Evolutionary conservation across 2,888 invertebrate species (phyloP), one percentile per base, ranked within the genome.

Genomic region (Hedya salicella): DNA sequence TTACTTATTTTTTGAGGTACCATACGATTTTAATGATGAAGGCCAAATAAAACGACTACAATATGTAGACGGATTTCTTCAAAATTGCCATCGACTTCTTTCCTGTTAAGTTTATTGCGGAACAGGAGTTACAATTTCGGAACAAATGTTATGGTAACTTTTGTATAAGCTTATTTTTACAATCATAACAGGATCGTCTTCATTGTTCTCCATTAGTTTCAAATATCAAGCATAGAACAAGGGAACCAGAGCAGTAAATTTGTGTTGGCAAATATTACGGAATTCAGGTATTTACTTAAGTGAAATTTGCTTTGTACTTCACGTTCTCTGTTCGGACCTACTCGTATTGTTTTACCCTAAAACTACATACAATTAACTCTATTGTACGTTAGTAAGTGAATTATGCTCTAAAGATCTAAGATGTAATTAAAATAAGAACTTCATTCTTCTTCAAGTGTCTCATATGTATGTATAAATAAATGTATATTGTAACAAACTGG

Each of bases 271-370:
- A 63, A 63, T 48, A 46, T 56, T 48, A 63, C 39, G 36, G 48
- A 19, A 54, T 40, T 63, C 54, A 49, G 62, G 54, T 63, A 54
- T 56, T 56, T 63, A 49, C 62, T 63, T 56, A 25, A 54, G 48
- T 30, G 62, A 62, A 62, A 46, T 62, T 62, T 62, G 30, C 40
- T 48, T 11, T 62, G 44, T 36, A 32, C 19, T 53, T 60, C 48
- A n/a, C 13, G 39, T 30, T 54, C 48, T 17, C 17, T 39, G 36
- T 39, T 40, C 36, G 39, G 48, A 39, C 39, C 54, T 53, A 25
- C 25, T 25, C 6, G 25, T 25, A 62, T 54, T 62, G 62, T 62
- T 36, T 62, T 16, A 25, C 17, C 13, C 13, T 17, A 16, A 40
- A 63, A 56, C 40, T 49, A 30, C 54, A 49, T 40, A 63, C 40